These are phyloP conservation scores for Echinometra lucunter DNA, from an alignment of 53 echinoderm and acorn worm species.

Conservation along the genomic window DNA sequence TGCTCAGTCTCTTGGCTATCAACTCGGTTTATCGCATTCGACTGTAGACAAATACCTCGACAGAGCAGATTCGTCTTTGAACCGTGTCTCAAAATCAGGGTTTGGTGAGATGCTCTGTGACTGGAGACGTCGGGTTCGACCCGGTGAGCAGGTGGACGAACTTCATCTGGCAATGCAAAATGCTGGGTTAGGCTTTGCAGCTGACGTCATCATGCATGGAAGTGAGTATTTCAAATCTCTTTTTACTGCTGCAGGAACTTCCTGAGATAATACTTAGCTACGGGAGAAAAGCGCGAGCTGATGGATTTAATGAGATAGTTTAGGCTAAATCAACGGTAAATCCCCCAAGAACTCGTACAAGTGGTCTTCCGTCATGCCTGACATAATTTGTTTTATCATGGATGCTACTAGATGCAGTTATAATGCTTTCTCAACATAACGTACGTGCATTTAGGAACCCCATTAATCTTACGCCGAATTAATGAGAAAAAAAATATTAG, in stretches of 20 bases:
- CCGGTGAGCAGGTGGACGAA: neutral
- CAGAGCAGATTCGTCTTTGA: neutral
- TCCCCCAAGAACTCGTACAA: no score
- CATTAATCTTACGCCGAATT: no score
- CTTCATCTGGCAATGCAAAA: neutral
- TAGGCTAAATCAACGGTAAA: no score
- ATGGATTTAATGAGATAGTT: neutral
- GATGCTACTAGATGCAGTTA: no score
- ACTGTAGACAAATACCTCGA: neutral
- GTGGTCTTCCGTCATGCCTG: no score
- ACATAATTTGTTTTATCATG: no score
- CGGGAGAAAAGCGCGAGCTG: no score
- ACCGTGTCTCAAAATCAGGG: neutral
- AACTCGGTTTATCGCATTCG: neutral
- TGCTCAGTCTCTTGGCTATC: neutral
- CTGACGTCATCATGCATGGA: neutral
- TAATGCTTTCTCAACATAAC: no score
- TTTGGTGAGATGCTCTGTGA: neutral
- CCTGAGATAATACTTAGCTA: neutral
- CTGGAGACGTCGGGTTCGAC: conserved; percentile 19
- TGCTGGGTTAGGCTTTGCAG: neutral
- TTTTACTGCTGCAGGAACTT: neutral
- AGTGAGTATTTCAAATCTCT: neutral
- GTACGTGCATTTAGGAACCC: no score
- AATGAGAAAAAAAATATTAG: neutral